A percentile compares a stretch with the other conserved stretches of the same genome.
These are phyloP conservation scores for Leucoptera coffeella DNA, from an alignment of 2,888 invertebrate species.

Conservation along the genomic window DNA sequence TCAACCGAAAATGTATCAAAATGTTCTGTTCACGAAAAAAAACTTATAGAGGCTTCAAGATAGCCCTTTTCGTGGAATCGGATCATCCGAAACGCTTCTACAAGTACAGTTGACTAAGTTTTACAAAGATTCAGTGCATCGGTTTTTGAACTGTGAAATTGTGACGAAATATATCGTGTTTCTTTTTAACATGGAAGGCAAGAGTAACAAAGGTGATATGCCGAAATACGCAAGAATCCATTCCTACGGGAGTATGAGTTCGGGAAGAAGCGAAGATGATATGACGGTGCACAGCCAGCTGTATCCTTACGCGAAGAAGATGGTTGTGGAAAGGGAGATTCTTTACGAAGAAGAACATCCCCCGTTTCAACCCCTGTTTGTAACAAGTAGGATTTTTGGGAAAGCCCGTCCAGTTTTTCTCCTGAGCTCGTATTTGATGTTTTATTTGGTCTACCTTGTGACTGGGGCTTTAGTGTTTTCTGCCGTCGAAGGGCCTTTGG, in stretches of 20 bases:
- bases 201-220: constrained; percentile 14
- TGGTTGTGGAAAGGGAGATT: constrained; percentile 31
- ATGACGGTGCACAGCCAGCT: constrained; percentile 42
- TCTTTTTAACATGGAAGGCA: not conserved
- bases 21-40: constrained; percentile 34
- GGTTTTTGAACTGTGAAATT: constrained; percentile 13
- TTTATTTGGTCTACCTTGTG: constrained; percentile 58
- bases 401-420: constrained; percentile 48
- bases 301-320: constrained; percentile 34
- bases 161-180: not conserved
- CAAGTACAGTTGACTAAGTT: constrained; percentile 42
- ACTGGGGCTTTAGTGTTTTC: constrained; percentile 64
- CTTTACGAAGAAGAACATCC: constrained; percentile 39
- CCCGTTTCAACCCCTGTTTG: constrained; percentile 34
- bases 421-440: constrained; percentile 44
- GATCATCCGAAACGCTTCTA: constrained; percentile 44
- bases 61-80: constrained; percentile 34
- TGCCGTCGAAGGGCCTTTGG: constrained; percentile 58
- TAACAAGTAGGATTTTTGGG: constrained; percentile 35
- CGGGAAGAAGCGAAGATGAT: constrained; percentile 32
- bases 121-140: constrained; percentile 17
- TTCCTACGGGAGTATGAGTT: constrained; percentile 38
- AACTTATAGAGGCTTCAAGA: constrained; percentile 27
- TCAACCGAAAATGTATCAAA: constrained; percentile 40
- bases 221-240: constrained; percentile 26